Base-by-base conservation (phyloP, 2,797 vertebrate genomes). In the Enteromius mattozi region DNA sequence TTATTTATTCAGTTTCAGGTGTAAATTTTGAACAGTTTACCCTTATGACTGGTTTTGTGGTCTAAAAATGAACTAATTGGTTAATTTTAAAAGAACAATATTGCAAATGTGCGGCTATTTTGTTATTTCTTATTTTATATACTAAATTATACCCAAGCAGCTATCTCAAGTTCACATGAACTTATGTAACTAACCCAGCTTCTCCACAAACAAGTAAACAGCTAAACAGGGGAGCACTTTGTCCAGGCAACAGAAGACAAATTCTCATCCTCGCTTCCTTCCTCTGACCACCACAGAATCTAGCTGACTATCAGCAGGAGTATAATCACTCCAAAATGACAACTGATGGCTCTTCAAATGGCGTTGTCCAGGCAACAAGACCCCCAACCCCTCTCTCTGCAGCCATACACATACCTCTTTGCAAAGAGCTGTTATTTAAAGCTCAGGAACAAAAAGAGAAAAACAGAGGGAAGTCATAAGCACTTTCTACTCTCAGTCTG, bases 361-460 rank as follows among this genome's bases (percentile, higher is more conserved):
- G 21, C 45, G 87, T 89, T 80, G 89, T 85, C 89, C 69, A 84
- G 87, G 89, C 87, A 89, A 89, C 89, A 85, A 59, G 45, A 69
- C 82, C 83, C 72, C 82, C 70, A 45, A 49, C 70, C 59, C 49
- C 40, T 81, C 65, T 72, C 54, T 80, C 68, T 59, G 54, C 59
- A 79, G 45, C 75, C 30, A 40, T 80, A n/a, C n/a, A 65, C 5
- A 42, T 54, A 71, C 47, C 84, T 78, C 68, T 86, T 81, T 81
- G 66, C 81, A 77, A 86, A 85, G 75, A 49, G 71, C 76, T 82
- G 83, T 88, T 84, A 89, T 86, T 87, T 86, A 83, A 87, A 86
- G 85, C 81, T 68, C 81, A 40, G 35, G 35, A 77, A 75, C 51
- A 78, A 71, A 75, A 66, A n/a, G 16, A 72, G 78, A 80, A 78